Conservation (phyloP, 1,140 invertebrate species). For the Tetramorium simillimum region DNA sequence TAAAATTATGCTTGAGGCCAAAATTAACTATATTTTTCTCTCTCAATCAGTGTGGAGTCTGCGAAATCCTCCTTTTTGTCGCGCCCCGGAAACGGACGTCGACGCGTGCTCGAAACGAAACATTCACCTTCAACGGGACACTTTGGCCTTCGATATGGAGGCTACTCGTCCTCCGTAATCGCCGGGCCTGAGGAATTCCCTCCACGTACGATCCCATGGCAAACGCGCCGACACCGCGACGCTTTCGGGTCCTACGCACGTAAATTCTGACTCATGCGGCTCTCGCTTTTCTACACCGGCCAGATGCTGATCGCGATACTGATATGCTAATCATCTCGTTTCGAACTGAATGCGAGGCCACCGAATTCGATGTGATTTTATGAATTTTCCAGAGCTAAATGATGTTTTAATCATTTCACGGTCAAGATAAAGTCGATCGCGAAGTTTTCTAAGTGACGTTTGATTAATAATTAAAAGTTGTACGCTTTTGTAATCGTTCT, state of each 20-base stretch:
- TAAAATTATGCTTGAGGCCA: too few species aligned
- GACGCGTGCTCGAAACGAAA: neutral
- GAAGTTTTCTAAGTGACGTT: neutral
- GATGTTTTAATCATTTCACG: neutral
- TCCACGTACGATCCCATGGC: slow-evolving; percentile 17
- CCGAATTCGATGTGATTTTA: neutral
- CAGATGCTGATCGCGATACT: slow-evolving; percentile 1
- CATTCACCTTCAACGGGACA: slow-evolving; percentile 1
- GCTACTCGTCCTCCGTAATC: slow-evolving; percentile 21
- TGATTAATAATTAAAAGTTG: neutral
- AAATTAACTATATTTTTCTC: too few species aligned
- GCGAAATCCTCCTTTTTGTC: neutral
- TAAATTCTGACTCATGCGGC: neutral
- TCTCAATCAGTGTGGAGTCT: neutral
- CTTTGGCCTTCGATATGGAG: neutral
- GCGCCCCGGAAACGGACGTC: neutral
- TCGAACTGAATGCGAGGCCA: neutral
- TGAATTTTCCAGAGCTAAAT: neutral
- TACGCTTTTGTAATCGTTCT: neutral
- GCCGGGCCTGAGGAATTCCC: neutral
- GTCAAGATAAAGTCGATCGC: neutral
- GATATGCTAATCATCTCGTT: slow-evolving; percentile 12
- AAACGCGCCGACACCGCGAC: neutral
- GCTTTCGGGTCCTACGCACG: neutral
- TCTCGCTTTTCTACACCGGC: neutral